Base-by-base conservation (phyloP, 2,888 invertebrate species). In the Dione vanillae region DNA sequence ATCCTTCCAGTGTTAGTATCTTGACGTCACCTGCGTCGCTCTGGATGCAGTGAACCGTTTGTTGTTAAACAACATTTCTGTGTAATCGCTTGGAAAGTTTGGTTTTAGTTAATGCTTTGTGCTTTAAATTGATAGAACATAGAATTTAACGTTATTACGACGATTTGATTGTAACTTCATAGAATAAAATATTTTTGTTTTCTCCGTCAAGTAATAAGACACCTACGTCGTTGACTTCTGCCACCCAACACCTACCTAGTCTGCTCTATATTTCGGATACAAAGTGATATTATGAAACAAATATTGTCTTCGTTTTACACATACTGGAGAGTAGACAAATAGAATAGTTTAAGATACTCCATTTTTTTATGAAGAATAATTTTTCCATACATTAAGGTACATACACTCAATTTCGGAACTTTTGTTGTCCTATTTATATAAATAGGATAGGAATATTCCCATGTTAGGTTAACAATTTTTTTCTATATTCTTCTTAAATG, bases 1-100 rank as follows among this genome's bases (percentile, higher is more conserved):
- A 61, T 61, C 61, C 61, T 61, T 61, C 61, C 7, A 10, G 11
- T 7, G 45, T 43, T 43, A 27, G 43, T 43, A 43, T 35, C 61
- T 45, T 27, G 27, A 45, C 11, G 56, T 56, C 56, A 16, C 11
- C 20, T 11, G 61, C 61, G 61, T 27, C 45, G 61, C 61, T 45
- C 27, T n/a, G 43, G 43, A 45, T n/a, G 45, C 61, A 14, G 43
- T 10, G 27, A 61, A 61, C 43, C 10, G n/a, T 43, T 45, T 45
- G 11, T 61, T 61, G 16, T 35, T 9, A 7, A 37, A 5, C 16
- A 10, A 61, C n/a, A 35, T 27, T 35, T 61, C 2, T 27, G 9
- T 27, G n/a, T 45, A 27, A 43, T 43, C n/a, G 14, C 27, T 52
- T 27, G 6, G 11, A 7, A 27, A 52, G 12, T 27, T 52, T 11